phyloP scores from a whole-genome alignment of 2,797 vertebrate species.

The Phoeniculus purpureus region DNA sequence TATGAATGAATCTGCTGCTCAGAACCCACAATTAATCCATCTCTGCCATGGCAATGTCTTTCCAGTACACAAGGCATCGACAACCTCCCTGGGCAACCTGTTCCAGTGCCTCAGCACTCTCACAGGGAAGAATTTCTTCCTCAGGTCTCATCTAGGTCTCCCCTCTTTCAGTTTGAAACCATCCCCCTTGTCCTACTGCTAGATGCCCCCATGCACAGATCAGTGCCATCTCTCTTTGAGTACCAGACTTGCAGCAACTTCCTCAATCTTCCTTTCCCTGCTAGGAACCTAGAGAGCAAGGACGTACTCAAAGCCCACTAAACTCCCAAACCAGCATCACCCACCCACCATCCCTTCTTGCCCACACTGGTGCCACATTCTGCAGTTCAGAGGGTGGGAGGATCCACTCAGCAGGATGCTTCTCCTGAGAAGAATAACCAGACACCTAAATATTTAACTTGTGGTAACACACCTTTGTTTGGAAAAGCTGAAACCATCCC shows the following conservation, averaged over 20 bases:
- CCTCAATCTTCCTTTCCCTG: background rate
- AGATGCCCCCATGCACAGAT: background rate
- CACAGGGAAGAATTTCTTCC: too few relatives aligned
- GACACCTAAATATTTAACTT: slow-evolving; percentile 10
- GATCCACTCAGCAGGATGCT: background rate
- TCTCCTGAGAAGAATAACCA: slow-evolving; percentile 42
- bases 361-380: background rate
- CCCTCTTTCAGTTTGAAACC: too few relatives aligned
- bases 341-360: background rate
- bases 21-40: too few relatives aligned
- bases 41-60: too few relatives aligned
- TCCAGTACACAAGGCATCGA: too few relatives aligned
- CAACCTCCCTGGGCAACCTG: too few relatives aligned
- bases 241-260: background rate
- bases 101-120: too few relatives aligned
- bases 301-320: background rate
- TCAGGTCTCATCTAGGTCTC: too few relatives aligned
- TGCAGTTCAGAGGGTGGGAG: background rate
- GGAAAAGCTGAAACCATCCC: slow-evolving; percentile 36
- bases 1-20: too few relatives aligned
- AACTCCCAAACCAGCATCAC: background rate
- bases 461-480: slow-evolving; percentile 19
- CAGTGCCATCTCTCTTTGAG: background rate
- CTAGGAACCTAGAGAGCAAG: background rate
- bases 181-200: too few relatives aligned